phyloP scores from a whole-genome alignment of 2,113 vertebrate species.

The Blennius ocellaris region DNA sequence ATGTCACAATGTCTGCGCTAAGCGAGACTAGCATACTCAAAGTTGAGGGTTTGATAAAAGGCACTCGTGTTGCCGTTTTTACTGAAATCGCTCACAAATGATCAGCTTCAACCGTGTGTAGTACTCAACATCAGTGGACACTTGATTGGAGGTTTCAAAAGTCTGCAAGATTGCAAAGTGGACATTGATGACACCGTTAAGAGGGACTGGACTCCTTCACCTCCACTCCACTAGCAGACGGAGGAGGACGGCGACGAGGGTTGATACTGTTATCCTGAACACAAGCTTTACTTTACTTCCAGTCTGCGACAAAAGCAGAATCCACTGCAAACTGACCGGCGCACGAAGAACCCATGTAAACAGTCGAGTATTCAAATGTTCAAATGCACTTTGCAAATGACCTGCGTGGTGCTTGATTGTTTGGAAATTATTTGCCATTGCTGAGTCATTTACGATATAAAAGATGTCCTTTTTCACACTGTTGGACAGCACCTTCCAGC shows the following conservation, averaged over 20 bases:
- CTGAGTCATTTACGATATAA: slow-evolving; percentile 19
- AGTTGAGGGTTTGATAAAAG: too few relatives aligned
- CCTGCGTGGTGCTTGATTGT: slow-evolving; percentile 4
- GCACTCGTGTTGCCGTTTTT: not conserved
- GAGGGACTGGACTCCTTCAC: slow-evolving; percentile 28
- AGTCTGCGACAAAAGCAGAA: slow-evolving; percentile 1
- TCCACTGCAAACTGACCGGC: not conserved
- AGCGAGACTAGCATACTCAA: too few relatives aligned
- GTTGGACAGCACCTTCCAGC: slow-evolving; percentile 33
- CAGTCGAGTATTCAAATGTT: slow-evolving; percentile 1
- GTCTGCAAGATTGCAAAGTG: slow-evolving; percentile 21
- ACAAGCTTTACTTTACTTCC: slow-evolving; percentile 22
- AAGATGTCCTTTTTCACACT: slow-evolving; percentile 29
- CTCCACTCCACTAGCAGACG: slow-evolving; percentile 21
- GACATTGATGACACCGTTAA: slow-evolving; percentile 20
- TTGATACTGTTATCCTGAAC: slow-evolving; percentile 15
- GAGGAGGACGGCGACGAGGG: slow-evolving; percentile 8
- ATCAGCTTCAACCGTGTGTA: not conserved
- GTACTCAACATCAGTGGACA: slow-evolving; percentile 5
- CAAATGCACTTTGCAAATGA: not conserved
- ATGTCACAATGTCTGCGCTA: too few relatives aligned
- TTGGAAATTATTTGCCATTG: slow-evolving; percentile 10
- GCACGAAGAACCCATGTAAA: not conserved
- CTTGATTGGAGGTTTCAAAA: slow-evolving; percentile 32
- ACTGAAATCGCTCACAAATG: not conserved